Evolutionary conservation across 2,797 vertebrate genomes (phyloP), one percentile per base, ranked within the genome.

Genomic region (Gallinago nigripennis): DNA sequence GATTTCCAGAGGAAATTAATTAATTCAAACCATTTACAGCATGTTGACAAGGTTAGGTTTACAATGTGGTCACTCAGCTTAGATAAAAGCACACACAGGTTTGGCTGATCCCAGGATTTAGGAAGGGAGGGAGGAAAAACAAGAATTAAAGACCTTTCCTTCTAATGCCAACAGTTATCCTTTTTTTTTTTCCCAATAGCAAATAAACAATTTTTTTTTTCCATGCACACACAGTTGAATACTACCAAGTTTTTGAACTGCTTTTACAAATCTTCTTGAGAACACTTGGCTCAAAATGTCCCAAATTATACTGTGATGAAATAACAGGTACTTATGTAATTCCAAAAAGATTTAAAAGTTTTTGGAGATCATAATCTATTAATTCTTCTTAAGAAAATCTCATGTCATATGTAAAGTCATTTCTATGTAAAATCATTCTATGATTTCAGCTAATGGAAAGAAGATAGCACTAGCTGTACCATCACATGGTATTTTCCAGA

Each of bases 1-100:
- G 96, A 96, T 97, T 98, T 96, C 91, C 95, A 97, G 95, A 97
- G 98, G 97, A 98, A 98, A 98, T 98, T 98, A 98, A 98, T 98
- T 98, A 94, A 98, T 98, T 97, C 96, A 96, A 97, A 98, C 88
- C 94, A 97, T 98, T 97, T 98, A 97, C 96, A 87, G 63, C 81
- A 75, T 79, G 91, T 69, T 77, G 96, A 97, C 73, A 85, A 92
- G 72, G 89, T 95, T 93, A 89, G 53, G 83, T 96, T 97, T 96
- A 94, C 72, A 88, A 83, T 93, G 88, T 41, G 95, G 94, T 90
- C 86, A 84, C 72, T 94, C 73, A 53, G 46, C 53, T 92, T 79
- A 92, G 88, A 51, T 12, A 70, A 92, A 94, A 94, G 87, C 70
- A 64, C 64, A 61, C 33, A 48, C 39, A 87, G 94, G 87, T 91